These are phyloP conservation scores for Leptocoma aspasia DNA, from an alignment of 2,113 vertebrate genomes.

Conservation along the genomic window DNA sequence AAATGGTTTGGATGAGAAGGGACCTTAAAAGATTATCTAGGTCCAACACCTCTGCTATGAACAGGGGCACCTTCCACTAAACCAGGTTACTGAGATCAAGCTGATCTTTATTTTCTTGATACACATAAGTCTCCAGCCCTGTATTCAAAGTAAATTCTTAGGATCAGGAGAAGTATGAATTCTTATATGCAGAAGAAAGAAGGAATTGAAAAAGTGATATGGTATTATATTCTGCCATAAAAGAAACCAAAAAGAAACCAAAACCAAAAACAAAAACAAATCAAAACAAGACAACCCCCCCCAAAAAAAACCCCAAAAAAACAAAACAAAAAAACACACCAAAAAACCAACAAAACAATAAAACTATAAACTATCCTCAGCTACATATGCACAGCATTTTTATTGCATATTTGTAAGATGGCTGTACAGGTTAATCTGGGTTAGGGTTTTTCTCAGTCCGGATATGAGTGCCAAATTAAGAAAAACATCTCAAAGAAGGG, in stretches of 20 bases:
- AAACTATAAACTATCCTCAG: background rate
- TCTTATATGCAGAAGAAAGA: background rate
- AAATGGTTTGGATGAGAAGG: background rate
- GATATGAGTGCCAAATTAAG: background rate
- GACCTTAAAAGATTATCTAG: background rate
- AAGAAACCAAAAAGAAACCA: background rate
- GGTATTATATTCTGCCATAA: no score
- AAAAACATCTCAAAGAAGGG: background rate
- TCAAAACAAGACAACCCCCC: no score
- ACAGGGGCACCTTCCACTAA: no score
- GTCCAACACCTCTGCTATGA: background rate
- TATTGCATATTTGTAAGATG: background rate
- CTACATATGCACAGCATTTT: background rate
- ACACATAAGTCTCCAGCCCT: fast-evolving
- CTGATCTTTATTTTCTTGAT: background rate
- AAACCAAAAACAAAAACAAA: background rate
- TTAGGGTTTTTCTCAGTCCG: background rate
- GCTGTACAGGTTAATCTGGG: fast-evolving
- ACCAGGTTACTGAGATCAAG: background rate
- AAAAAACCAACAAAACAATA: background rate
- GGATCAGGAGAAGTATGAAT: background rate
- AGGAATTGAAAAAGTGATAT: background rate
- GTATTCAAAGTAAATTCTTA: background rate
- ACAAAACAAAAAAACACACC: background rate
- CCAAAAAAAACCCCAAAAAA: background rate